Evolutionary conservation across 92 coral and sea anemone genomes (phyloP).

Genomic region (Umimayanthus chanpuru): DNA sequence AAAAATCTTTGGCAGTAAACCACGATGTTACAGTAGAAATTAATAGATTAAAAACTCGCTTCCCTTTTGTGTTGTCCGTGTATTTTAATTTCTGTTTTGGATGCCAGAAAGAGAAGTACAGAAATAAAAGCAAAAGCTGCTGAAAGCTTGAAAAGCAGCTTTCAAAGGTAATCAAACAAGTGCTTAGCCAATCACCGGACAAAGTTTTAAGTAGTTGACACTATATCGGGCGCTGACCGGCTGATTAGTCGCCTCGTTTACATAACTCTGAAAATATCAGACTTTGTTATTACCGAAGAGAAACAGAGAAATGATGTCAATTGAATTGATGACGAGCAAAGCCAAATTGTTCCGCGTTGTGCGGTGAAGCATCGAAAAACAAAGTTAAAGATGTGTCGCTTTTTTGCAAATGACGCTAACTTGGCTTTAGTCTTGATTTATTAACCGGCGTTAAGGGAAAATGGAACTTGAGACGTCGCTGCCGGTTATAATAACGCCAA

Average conservation of each 20-base stretch:
- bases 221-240: constrained; percentile 28
- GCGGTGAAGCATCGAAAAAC: background rate
- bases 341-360: constrained; percentile 36
- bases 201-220: constrained; percentile 24
- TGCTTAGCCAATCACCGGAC: constrained; percentile 25
- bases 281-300: constrained; percentile 12
- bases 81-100: background rate
- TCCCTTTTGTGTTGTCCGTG: constrained; percentile 2
- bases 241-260: constrained; percentile 45
- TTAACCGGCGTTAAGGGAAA: background rate
- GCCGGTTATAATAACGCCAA: constrained; percentile 76
- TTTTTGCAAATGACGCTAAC: constrained; percentile 11
- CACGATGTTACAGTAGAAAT: background rate
- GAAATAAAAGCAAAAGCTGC: constrained; percentile 21
- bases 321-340: constrained; percentile 18
- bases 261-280: constrained; percentile 38
- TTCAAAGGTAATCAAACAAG: constrained; percentile 28
- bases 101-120: background rate
- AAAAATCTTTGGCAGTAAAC: background rate
- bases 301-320: constrained; percentile 22
- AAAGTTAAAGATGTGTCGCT: background rate
- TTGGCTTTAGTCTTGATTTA: background rate
- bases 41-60: background rate
- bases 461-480: constrained; percentile 50
- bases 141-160: constrained; percentile 19